Conservation (phyloP, 2,888 invertebrate species). For the Eubasilissa splendida region DNA sequence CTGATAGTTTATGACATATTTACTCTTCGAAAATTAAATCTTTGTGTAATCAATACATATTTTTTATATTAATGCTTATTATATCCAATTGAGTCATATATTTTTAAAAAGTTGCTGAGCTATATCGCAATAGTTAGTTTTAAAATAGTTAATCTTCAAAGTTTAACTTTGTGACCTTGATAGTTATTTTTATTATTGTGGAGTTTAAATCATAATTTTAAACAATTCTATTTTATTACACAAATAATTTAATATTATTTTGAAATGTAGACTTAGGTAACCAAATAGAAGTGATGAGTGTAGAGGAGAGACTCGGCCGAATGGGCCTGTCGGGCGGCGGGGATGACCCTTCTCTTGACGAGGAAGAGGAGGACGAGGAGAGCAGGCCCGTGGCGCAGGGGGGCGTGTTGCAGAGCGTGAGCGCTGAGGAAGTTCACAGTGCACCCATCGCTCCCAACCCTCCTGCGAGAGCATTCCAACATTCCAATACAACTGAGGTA, state of each 20-base stretch:
- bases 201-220: no score
- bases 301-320: conserved; percentile 52
- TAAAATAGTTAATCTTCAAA: not conserved
- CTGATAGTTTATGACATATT: no score
- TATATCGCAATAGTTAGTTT: no score
- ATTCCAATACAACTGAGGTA: conserved; percentile 62
- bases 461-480: conserved; percentile 58
- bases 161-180: not conserved
- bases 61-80: no score
- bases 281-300: conserved; percentile 71
- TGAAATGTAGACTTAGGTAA: conserved; percentile 67
- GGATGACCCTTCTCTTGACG: not conserved
- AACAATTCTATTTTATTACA: no score
- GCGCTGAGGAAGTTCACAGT: conserved; percentile 70
- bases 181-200: no score
- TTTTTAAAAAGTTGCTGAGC: no score
- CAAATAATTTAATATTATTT: not conserved
- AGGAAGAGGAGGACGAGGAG: conserved; percentile 57
- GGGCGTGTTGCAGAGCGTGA: conserved; percentile 67
- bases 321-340: conserved; percentile 62
- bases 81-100: no score
- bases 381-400: conserved; percentile 66
- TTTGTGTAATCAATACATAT: no score
- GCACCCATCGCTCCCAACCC: conserved; percentile 68
- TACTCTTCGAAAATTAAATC: no score